phyloP scores from a whole-genome alignment of 2,113 vertebrate genomes.

The Rhabdomys dilectus region DNA sequence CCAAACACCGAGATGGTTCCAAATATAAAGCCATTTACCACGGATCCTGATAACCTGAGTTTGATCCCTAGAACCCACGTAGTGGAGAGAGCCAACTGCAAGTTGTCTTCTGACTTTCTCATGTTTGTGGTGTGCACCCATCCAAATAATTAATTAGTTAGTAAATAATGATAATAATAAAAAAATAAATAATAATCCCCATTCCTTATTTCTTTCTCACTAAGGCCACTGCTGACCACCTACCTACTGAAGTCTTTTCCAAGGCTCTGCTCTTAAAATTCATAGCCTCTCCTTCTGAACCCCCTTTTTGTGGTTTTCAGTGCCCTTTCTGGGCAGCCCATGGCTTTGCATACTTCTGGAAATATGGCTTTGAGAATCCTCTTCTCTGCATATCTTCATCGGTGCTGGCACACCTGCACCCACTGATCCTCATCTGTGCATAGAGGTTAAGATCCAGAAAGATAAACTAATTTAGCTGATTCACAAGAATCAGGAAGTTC shows the following conservation, averaged over 20 bases:
- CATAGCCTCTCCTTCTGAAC: background rate
- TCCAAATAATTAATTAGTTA: background rate
- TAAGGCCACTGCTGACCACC: background rate
- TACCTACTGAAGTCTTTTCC: background rate
- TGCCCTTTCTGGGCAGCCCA: background rate
- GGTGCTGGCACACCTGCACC: background rate
- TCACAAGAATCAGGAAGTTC: background rate
- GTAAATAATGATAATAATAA: background rate
- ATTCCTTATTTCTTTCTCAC: background rate
- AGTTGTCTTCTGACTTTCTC: background rate
- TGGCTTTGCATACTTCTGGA: rapidly evolving
- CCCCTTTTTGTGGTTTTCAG: background rate
- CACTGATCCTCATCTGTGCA: background rate
- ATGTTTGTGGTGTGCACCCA: background rate
- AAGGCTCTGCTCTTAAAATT: background rate
- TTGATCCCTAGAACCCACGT: background rate
- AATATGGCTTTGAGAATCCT: background rate
- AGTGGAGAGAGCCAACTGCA: background rate
- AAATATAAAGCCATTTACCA: background rate
- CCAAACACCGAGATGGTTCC: background rate
- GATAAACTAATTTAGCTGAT: background rate
- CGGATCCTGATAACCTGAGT: too few species aligned
- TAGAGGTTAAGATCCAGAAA: background rate
- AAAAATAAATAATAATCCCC: background rate
- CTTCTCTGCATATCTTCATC: background rate